Percentiles rank a stretch among this genome's conserved stretches.
Evolutionary conservation across 1,140 invertebrate species (phyloP).

Genomic region (Piezodorus guildinii): DNA sequence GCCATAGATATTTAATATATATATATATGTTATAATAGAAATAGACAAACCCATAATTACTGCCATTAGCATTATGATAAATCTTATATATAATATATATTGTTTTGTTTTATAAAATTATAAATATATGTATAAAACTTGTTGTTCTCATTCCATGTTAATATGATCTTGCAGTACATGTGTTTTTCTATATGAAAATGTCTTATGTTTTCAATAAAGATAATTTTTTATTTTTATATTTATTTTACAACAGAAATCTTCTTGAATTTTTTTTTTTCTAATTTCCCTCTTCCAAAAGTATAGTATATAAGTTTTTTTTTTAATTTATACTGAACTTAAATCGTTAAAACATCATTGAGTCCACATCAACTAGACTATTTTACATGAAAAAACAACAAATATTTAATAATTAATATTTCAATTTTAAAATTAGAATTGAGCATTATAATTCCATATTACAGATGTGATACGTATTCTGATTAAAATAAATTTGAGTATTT

Average conservation of each 20-base stretch:
- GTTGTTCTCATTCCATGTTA: slow-evolving; percentile 14
- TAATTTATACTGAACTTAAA: too few species aligned
- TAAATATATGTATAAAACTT: slow-evolving; percentile 13
- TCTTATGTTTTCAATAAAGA: slow-evolving; percentile 14
- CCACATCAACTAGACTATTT: too few species aligned
- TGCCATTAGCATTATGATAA: slow-evolving; percentile 13
- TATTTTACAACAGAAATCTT: neutral
- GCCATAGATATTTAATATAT: slow-evolving; percentile 16
- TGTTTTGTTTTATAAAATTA: slow-evolving; percentile 13
- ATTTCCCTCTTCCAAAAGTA: neutral
- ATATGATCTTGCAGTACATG: neutral
- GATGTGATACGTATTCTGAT: too few species aligned
- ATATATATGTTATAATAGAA: slow-evolving; percentile 11
- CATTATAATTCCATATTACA: too few species aligned
- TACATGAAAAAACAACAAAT: too few species aligned
- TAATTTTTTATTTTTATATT: slow-evolving; percentile 14
- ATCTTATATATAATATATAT: slow-evolving; percentile 13
- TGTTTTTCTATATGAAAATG: slow-evolving; percentile 1
- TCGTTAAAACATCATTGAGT: too few species aligned
- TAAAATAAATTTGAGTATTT: too few species aligned
- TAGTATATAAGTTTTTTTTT: too few species aligned
- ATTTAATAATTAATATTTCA: too few species aligned
- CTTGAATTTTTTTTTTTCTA: neutral
- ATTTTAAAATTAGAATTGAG: too few species aligned
- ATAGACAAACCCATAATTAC: slow-evolving; percentile 13